Base-by-base conservation (phyloP, 1,140 invertebrate genomes). In the Sinonovacula constricta region DNA sequence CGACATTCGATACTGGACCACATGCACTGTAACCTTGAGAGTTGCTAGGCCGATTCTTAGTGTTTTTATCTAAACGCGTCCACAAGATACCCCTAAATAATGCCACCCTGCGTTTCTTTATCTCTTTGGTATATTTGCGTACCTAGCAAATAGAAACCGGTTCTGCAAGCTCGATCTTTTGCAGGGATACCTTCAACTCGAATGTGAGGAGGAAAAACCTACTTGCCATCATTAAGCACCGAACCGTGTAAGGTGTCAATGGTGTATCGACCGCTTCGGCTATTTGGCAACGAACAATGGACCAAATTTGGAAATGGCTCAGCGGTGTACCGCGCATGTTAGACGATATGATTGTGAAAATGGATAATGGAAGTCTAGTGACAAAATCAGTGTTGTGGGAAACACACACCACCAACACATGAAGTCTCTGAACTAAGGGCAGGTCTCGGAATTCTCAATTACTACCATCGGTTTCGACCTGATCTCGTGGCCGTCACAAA, bases 221-320 rank as follows among this genome's bases (percentile, higher is more conserved):
- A n/a, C n/a, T n/a, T n/a, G n/a, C n/a, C n/a, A n/a, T n/a, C n/a
- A n/a, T n/a, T n/a, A 79, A 67, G 15, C 81, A 79, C 15, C 65
- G 68, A 0, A 12, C 80, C 7, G 22, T 71, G 14, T 81, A 53
- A n/a, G n/a, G n/a, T n/a, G n/a, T n/a, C n/a, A n/a, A n/a, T 59
- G 81, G 67, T 18, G 31, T 82, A 0, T 62, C 92, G 63, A 88
- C 88, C 7, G 92, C 92, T 0, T 91, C 91, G 12, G 81, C 85
- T 7, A 90, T 92, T 63, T 93, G 93, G 77, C 90, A 93, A 78
- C 51, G 87, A 63, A 84, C 89, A 22, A 91, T 93, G 24, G 89
- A 92, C 45, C 63, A 86, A 69, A 66, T 84, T 5, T n/a, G 92
- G 12, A 28, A 63, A 45, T 81, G 74, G 56, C 51, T 51, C 83